Conservation (phyloP, 2,113 vertebrate species). For the Tachycineta bicolor region DNA sequence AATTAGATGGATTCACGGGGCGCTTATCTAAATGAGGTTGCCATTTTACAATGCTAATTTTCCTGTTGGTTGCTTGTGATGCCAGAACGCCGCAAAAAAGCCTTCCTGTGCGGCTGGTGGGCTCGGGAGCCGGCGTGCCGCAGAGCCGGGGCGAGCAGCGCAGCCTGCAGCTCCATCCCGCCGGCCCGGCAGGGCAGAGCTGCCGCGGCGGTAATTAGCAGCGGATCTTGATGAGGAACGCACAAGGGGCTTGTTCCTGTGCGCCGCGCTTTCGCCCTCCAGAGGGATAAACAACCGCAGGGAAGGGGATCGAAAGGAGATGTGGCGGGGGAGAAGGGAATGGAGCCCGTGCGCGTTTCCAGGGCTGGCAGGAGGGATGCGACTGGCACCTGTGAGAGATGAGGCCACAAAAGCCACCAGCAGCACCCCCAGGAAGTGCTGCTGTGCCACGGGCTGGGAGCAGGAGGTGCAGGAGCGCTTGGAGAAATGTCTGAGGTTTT, state of each 20-base stretch:
- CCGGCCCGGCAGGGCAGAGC: too few relatives aligned
- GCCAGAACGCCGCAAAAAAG: not conserved
- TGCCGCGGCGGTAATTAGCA: too few relatives aligned
- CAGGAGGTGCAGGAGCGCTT: not conserved
- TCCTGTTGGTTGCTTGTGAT: conserved; percentile 43
- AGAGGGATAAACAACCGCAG: not conserved
- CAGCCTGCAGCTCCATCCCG: too few relatives aligned
- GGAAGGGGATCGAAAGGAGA: not conserved
- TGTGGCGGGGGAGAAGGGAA: not conserved
- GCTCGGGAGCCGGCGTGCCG: not conserved
- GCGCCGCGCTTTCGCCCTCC: not conserved
- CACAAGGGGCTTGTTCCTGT: not conserved
- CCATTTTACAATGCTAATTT: conserved; percentile 63
- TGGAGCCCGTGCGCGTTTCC: not conserved
- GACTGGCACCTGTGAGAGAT: not conserved
- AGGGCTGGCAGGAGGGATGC: not conserved
- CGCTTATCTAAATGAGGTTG: conserved; percentile 65
- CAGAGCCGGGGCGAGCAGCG: not conserved
- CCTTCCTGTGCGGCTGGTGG: not conserved
- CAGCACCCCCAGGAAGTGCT: not conserved
- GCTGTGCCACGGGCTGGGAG: not conserved
- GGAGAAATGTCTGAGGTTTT: not conserved
- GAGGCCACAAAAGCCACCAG: not conserved
- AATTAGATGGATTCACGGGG: conserved; percentile 51
- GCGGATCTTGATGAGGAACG: too few relatives aligned